These are phyloP conservation scores for Drosophila heteroneura DNA, from an alignment of 2,888 invertebrate species.

Conservation along the genomic window DNA sequence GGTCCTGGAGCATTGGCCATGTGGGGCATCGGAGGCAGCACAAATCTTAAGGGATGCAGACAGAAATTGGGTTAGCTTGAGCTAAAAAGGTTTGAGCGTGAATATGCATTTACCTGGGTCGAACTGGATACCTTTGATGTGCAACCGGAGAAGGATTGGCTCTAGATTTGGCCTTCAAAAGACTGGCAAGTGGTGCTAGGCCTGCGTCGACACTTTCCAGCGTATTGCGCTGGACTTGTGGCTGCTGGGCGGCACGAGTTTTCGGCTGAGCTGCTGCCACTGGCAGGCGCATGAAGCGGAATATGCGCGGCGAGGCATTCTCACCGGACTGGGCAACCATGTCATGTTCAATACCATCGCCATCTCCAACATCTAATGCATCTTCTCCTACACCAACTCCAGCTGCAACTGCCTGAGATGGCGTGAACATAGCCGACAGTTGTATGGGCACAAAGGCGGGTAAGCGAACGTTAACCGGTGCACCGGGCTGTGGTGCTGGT, in stretches of 20 bases:
- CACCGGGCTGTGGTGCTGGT: constrained; percentile 27
- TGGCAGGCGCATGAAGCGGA: constrained; percentile 55
- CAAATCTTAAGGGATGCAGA: constrained; percentile 32
- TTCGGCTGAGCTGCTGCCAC: constrained; percentile 10
- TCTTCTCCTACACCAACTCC: background rate
- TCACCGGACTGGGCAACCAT: constrained; percentile 16
- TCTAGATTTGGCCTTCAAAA: constrained; percentile 46
- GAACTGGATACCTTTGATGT: constrained; percentile 7
- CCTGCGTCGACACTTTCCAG: constrained; percentile 68
- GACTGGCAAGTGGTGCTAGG: constrained; percentile 53
- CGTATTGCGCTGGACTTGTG: constrained; percentile 57
- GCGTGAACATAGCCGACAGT: constrained; percentile 84
- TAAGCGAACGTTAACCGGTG: constrained; percentile 78
- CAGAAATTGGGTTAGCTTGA: no score
- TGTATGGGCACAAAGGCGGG: constrained; percentile 84
- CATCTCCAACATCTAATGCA: background rate
- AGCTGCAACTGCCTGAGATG: constrained; percentile 62
- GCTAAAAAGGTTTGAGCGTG: background rate
- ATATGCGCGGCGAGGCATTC: constrained; percentile 42
- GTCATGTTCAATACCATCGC: constrained; percentile 9
- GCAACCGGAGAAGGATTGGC: constrained; percentile 63
- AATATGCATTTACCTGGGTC: constrained; percentile 41
- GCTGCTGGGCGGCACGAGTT: constrained; percentile 3
- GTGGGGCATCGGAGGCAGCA: constrained; percentile 48
- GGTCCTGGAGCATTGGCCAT: constrained; percentile 57